These are phyloP conservation scores for Enteromius viviparus DNA, from an alignment of 2,797 vertebrate species.

Conservation along the genomic window DNA sequence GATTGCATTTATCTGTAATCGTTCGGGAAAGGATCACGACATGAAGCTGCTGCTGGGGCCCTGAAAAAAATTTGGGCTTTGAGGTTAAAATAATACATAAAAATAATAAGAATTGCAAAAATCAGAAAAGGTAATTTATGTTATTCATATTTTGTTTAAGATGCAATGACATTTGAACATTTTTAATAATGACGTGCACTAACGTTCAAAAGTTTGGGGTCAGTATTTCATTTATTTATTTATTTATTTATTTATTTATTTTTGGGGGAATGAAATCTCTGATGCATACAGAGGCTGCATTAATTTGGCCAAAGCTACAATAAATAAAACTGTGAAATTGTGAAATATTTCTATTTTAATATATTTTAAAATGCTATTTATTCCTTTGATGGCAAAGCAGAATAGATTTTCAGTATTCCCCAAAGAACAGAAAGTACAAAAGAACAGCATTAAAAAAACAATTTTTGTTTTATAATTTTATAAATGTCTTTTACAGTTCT, in stretches of 20 bases:
- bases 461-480: background rate
- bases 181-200: background rate
- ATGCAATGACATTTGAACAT: background rate
- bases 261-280: background rate
- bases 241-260: background rate
- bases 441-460: background rate
- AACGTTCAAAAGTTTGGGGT: background rate
- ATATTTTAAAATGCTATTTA: background rate
- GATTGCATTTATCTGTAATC: constrained; percentile 54
- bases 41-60: background rate
- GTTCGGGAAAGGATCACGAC: constrained; percentile 21
- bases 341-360: background rate
- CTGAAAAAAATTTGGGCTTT: background rate
- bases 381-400: background rate
- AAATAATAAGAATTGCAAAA: background rate
- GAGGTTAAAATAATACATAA: background rate
- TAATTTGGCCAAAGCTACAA: background rate
- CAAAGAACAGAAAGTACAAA: background rate
- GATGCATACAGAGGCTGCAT: background rate
- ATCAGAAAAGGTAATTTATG: background rate
- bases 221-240: too few species aligned
- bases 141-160: background rate
- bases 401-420: background rate
- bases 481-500: background rate
- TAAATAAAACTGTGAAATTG: background rate